Evolutionary conservation across 2,113 vertebrate genomes (phyloP).

Genomic region (Nycticebus coucang): DNA sequence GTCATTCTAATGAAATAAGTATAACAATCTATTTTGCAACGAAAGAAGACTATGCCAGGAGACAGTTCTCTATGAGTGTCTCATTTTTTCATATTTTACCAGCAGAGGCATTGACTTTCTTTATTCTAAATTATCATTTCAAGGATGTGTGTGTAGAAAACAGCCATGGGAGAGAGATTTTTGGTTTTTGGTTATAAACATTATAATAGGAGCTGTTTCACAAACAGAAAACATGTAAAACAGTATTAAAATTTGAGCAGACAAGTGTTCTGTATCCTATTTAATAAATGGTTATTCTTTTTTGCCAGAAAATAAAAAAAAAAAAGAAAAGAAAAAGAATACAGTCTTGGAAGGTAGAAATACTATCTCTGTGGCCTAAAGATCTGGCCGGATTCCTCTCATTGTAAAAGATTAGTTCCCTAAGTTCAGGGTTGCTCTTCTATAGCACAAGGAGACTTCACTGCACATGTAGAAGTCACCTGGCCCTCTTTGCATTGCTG

Average conservation of each 20-base stretch:
- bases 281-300: constrained; percentile 82
- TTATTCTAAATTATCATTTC: neutral
- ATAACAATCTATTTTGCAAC: neutral
- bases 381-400: neutral
- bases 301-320: neutral
- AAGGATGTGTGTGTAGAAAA: neutral
- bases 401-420: neutral
- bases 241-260: constrained; percentile 80
- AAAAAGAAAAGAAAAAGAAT: no score
- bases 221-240: constrained; percentile 76
- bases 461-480: neutral
- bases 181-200: constrained; percentile 63
- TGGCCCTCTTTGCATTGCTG: neutral
- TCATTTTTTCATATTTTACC: neutral
- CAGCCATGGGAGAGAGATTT: neutral
- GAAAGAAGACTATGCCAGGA: neutral
- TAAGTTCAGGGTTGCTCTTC: neutral
- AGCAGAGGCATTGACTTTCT: neutral
- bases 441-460: neutral
- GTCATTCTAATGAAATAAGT: neutral
- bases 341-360: neutral
- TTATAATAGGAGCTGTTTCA: constrained; percentile 67
- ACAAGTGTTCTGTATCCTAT: constrained; percentile 80
- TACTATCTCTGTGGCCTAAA: neutral
- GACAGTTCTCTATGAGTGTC: neutral